Evolutionary conservation across 2,113 vertebrate species (phyloP).

Genomic region (Serilophus lunatus): DNA sequence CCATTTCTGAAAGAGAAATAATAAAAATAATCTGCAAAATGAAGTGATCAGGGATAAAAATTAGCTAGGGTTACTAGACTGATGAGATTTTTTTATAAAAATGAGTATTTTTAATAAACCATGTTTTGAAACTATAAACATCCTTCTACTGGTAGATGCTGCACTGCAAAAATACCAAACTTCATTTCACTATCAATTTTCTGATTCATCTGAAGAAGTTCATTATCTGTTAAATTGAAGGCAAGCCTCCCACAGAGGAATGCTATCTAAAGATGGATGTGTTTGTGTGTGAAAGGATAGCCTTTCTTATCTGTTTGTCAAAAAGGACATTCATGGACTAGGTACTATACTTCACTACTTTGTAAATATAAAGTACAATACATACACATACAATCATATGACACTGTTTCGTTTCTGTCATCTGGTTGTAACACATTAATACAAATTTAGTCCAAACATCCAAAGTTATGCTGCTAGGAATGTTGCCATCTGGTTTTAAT

Average conservation of each 20-base stretch:
- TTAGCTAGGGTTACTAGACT: constrained; percentile 23
- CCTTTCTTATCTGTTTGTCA: constrained; percentile 55
- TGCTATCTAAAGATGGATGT: constrained; percentile 67
- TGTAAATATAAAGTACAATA: constrained; percentile 53
- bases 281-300: constrained; percentile 59
- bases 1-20: constrained; percentile 9
- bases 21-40: constrained; percentile 41
- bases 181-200: constrained; percentile 70
- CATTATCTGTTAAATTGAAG: constrained; percentile 74
- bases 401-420: constrained; percentile 44
- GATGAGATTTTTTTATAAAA: not conserved
- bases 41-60: constrained; percentile 37
- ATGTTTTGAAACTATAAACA: constrained; percentile 37
- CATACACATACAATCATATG: not conserved
- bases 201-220: constrained; percentile 71
- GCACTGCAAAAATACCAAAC: constrained; percentile 53
- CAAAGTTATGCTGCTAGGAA: constrained; percentile 79
- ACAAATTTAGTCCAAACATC: constrained; percentile 72
- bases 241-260: constrained; percentile 71
- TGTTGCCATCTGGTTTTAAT: constrained; percentile 95
- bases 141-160: not conserved
- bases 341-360: constrained; percentile 45
- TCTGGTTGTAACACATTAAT: constrained; percentile 63
- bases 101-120: constrained; percentile 39
- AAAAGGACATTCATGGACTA: constrained; percentile 21